phyloP scores from a whole-genome alignment of 1,140 invertebrate genomes.

The Aphelinus certus region DNA sequence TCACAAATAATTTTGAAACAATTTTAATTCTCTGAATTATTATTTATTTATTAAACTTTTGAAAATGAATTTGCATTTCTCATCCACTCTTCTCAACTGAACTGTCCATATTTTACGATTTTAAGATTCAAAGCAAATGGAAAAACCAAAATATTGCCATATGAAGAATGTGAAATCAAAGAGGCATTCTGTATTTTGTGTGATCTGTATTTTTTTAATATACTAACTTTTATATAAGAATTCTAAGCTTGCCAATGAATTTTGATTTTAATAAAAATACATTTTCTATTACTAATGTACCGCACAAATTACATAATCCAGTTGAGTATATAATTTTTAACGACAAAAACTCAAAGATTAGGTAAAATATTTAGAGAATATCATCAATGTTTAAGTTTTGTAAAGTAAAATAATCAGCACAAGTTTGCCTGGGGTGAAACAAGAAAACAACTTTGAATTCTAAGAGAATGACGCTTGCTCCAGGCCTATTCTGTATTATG shows the following conservation, averaged over 20 bases:
- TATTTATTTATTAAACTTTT: no score
- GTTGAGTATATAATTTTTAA: constrained; percentile 3
- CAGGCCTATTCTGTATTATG: constrained; percentile 62
- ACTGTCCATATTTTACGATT: no score
- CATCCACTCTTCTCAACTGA: no score
- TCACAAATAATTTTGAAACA: neutral
- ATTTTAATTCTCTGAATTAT: no score
- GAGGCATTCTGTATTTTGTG: constrained; percentile 61
- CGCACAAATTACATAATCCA: neutral
- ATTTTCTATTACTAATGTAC: constrained; percentile 18
- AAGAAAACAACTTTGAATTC: constrained; percentile 42
- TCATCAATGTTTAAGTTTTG: neutral
- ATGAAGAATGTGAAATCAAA: constrained; percentile 48
- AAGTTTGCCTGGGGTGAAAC: constrained; percentile 44
- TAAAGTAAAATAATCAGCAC: constrained; percentile 2
- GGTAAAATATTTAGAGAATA: neutral
- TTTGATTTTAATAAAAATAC: constrained; percentile 15
- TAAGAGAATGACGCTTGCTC: constrained; percentile 44
- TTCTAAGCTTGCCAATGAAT: constrained; percentile 11
- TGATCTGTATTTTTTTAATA: constrained; percentile 62
- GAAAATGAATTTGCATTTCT: no score
- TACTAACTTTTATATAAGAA: constrained; percentile 56
- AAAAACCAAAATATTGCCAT: constrained; percentile 36
- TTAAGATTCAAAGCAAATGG: constrained; percentile 27
- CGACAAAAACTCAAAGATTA: neutral